Base-by-base conservation (phyloP, 2,113 vertebrate species). In the Cinclus mexicanus region DNA sequence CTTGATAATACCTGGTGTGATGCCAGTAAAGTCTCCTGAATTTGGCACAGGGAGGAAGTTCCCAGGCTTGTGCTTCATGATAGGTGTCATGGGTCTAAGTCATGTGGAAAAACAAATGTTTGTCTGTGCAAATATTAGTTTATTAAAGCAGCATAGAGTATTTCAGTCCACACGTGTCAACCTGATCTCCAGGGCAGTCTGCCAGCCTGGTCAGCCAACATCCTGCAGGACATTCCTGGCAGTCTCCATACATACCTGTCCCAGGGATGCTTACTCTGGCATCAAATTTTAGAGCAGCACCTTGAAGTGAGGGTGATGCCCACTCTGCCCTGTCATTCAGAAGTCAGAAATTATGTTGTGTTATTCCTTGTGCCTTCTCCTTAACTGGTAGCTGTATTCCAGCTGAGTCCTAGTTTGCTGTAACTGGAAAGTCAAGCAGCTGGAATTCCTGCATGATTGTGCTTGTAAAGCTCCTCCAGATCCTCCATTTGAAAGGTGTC, bases 81-180 rank as follows among this genome's bases (percentile, higher is more conserved):
- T n/a, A 42, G 77, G 65, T 79, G 35, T n/a, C 55, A 55, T 7
- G 5, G 44, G 19, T 83, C 69, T 53, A 63, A 92, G 68, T 76
- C 76, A 87, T 0, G 3, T 67, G 89, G 75, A 65, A 94, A 92
- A 82, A 3, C 87, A 67, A 77, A 59, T 39, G 33, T 75, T 79
- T 69, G 28, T 80, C 47, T 95, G 70, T 95, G 94, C 86, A 93
- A 95, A 76, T 78, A 70, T 76, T 91, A 91, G 89, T 94, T 91
- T 87, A 89, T 80, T 96, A 86, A 88, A 94, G 11, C 89, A 94
- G 89, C 39, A 24, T 74, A 60, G 79, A 77, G 55, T 39, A 56
- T 57, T 69, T 91, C 77, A 89, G 77, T 76, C 91, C 78, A 89
- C 71, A 68, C 5, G 0, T 68, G 78, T 83, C 83, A 91, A 5